Conservation (phyloP, 2,113 vertebrate genomes). For the Chamaea fasciata region DNA sequence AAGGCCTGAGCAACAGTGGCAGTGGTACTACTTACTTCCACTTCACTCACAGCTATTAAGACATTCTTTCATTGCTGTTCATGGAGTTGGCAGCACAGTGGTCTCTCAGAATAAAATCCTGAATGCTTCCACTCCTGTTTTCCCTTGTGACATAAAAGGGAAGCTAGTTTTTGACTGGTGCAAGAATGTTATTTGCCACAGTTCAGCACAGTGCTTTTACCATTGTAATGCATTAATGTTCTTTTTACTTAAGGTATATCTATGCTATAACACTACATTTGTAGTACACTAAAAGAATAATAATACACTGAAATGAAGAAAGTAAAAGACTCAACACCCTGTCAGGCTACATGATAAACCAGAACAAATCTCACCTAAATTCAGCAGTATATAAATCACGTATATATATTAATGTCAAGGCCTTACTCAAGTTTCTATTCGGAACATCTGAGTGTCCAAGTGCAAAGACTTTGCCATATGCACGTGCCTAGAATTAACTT, state of each 20-base stretch:
- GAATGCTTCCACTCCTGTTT: background rate
- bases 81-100: background rate
- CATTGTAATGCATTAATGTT: background rate
- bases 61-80: background rate
- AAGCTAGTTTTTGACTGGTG: background rate
- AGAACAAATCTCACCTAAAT: background rate
- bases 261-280: background rate
- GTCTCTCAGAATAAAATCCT: background rate
- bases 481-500: background rate
- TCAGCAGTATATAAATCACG: background rate
- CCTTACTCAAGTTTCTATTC: background rate
- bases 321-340: background rate
- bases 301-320: background rate
- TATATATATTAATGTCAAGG: background rate
- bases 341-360: background rate
- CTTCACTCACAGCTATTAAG: background rate
- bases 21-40: background rate
- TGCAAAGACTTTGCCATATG: background rate
- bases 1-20: background rate
- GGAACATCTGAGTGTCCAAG: background rate
- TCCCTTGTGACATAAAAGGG: background rate
- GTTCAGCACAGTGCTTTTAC: background rate
- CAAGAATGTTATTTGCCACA: background rate
- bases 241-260: background rate
- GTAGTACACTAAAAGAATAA: background rate